Percentiles rank a stretch among this genome's conserved stretches.
Conservation (phyloP, 2,888 invertebrate genomes). For the Andricus curvator region DNA sequence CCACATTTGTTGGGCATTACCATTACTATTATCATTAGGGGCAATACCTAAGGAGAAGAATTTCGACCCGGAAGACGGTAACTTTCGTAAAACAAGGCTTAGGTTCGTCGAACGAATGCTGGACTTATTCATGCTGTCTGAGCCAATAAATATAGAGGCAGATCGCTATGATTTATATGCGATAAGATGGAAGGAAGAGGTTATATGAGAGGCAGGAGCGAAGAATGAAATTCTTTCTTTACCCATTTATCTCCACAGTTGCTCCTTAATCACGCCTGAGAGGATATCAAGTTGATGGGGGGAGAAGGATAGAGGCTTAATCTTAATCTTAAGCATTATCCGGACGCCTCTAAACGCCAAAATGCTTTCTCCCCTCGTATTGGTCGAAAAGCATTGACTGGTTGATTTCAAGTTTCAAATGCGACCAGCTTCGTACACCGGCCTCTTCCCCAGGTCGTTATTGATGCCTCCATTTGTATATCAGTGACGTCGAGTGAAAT, state of each 20-base stretch:
- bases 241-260: constrained; percentile 58
- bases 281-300: constrained; percentile 10
- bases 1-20: not conserved
- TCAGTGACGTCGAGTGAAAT: constrained; percentile 70
- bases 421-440: constrained; percentile 31
- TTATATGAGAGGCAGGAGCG: constrained; percentile 35
- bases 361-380: constrained; percentile 54
- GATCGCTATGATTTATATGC: constrained; percentile 31
- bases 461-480: constrained; percentile 76
- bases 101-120: constrained; percentile 2
- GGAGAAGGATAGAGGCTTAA: constrained; percentile 50
- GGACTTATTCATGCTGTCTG: constrained; percentile 27
- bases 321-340: constrained; percentile 63
- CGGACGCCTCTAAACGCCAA: constrained; percentile 61
- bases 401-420: constrained; percentile 55
- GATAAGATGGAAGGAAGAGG: constrained; percentile 23
- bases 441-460: constrained; percentile 58
- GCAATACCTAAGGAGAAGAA: not conserved
- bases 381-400: constrained; percentile 55
- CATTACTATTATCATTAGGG: not conserved
- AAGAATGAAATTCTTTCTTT: constrained; percentile 59
- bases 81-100: not conserved
- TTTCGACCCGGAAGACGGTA: constrained; percentile 19
- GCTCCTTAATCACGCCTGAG: constrained; percentile 53
- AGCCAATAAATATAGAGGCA: constrained; percentile 32